Evolutionary conservation across 2,797 vertebrate species (phyloP), one percentile per base, ranked within the genome.

Genomic region (Pangasius larnaudii): DNA sequence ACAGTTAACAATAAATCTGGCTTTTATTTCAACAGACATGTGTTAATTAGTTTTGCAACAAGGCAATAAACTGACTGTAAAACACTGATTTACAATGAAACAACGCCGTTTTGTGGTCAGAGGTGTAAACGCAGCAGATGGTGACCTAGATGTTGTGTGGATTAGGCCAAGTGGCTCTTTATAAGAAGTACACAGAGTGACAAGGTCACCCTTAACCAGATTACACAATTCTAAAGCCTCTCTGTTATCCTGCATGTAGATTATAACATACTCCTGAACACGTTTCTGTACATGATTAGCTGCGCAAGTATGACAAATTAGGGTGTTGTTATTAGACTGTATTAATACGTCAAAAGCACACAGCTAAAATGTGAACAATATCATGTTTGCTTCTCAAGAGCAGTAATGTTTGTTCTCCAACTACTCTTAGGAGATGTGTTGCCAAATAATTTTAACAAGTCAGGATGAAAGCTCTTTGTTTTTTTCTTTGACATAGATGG

Each of bases 91-190:
- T 82, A 53, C 85, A 74, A 86, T 72, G n/a, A 80, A 63, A 93
- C 87, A 91, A 89, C 88, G 87, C 86, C 91, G 79, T 88, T 93
- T 92, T 85, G 92, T 92, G 94, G 22, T 78, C 24, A 51, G 61
- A 22, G 74, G 58, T 89, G 89, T 86, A 86, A 87, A 89, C 59
- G 63, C 75, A 82, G 79, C 94, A 96, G 95, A 95, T 95, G 94
- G 95, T 91, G 90, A 92, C 92, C 93, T 92, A 89, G 89, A 94
- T 88, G 90, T 89, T 86, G 86, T 84, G 14, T 87, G 94, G 95
- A 96, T 96, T 94, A 96, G 93, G 92, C 89, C 81, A 80, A 85
- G 63, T 69, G 89, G 92, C 90, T 90, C 86, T 86, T 84, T 86
- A 89, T 94, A 92, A 94, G 89, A 93, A 94, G 89, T 91, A 87